phyloP scores from a whole-genome alignment of 1,140 invertebrate genomes.

The Drosophila ercepeae region DNA sequence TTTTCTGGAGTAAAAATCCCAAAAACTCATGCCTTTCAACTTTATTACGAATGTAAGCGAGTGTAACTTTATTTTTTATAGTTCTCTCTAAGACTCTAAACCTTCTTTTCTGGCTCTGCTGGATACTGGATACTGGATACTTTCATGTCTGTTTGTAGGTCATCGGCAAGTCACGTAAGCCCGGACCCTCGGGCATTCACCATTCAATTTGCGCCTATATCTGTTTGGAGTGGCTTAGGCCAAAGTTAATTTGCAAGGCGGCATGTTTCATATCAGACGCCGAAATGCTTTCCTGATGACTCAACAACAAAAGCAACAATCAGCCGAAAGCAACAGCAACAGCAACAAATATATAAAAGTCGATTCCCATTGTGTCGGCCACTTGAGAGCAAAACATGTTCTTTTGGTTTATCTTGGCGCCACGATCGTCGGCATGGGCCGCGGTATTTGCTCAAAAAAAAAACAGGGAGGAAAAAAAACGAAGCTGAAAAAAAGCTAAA shows the following conservation, averaged over 20 bases:
- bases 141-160: constrained; percentile 20
- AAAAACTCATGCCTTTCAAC: too few species aligned
- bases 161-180: constrained; percentile 37
- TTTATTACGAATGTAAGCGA: too few species aligned
- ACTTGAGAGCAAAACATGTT: constrained; percentile 81
- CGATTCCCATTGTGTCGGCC: constrained; percentile 58
- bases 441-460: constrained; percentile 70
- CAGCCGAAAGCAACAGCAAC: background rate
- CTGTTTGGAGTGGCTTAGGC: constrained; percentile 70
- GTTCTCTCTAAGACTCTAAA: too few species aligned
- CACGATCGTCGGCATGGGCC: constrained; percentile 70
- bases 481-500: constrained; percentile 15
- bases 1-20: background rate
- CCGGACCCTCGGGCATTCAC: constrained; percentile 12
- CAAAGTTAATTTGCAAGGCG: constrained; percentile 80
- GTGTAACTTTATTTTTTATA: too few species aligned
- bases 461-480: constrained; percentile 10
- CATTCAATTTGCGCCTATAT: constrained; percentile 47
- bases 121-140: background rate
- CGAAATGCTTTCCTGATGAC: constrained; percentile 77
- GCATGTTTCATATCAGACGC: constrained; percentile 76
- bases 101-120: background rate
- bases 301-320: constrained; percentile 63
- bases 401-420: constrained; percentile 81
- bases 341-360: background rate